These are phyloP conservation scores for Hirtodrosophila cameraria DNA, from an alignment of 2,888 invertebrate species.

Conservation along the genomic window DNA sequence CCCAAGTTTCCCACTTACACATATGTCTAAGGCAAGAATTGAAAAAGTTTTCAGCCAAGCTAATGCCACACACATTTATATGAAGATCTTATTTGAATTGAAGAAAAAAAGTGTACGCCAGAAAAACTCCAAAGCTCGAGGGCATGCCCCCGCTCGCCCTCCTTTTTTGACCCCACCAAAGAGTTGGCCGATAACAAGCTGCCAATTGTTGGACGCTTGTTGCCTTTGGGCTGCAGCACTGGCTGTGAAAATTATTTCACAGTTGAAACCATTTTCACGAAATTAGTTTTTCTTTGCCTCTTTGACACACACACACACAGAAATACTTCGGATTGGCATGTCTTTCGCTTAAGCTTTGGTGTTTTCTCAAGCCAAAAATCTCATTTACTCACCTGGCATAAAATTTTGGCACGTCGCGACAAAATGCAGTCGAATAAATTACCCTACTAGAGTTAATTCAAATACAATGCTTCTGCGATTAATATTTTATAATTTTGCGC, in stretches of 20 bases:
- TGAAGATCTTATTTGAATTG: slow-evolving; percentile 66
- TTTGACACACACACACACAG: slow-evolving; percentile 18
- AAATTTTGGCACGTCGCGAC: slow-evolving; percentile 65
- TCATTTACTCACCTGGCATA: slow-evolving; percentile 49
- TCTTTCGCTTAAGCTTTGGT: slow-evolving; percentile 6
- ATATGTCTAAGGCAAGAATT: slow-evolving; percentile 50
- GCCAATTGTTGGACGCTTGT: slow-evolving; percentile 58
- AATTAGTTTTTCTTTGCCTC: slow-evolving; percentile 74
- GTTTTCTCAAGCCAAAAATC: slow-evolving; percentile 41
- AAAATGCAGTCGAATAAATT: slow-evolving; percentile 51
- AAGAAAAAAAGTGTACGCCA: slow-evolving; percentile 45
- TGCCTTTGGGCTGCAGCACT: slow-evolving; percentile 47
- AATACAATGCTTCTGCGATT: slow-evolving; percentile 63
- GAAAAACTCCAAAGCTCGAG: slow-evolving; percentile 46
- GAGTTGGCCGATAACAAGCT: slow-evolving; percentile 53
- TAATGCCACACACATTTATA: slow-evolving; percentile 66
- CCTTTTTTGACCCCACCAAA: not conserved
- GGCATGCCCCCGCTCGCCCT: slow-evolving; percentile 21
- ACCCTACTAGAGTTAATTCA: slow-evolving; percentile 46
- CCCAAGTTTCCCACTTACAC: not conserved
- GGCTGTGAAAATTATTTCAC: slow-evolving; percentile 74
- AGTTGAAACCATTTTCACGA: slow-evolving; percentile 72
- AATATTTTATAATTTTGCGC: slow-evolving; percentile 74
- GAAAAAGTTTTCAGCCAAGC: slow-evolving; percentile 64
- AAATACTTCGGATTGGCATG: slow-evolving; percentile 19